Evolutionary conservation across 2,888 invertebrate genomes (phyloP), one percentile per base, ranked within the genome.

Genomic region (Conops quadrifasciatus): DNA sequence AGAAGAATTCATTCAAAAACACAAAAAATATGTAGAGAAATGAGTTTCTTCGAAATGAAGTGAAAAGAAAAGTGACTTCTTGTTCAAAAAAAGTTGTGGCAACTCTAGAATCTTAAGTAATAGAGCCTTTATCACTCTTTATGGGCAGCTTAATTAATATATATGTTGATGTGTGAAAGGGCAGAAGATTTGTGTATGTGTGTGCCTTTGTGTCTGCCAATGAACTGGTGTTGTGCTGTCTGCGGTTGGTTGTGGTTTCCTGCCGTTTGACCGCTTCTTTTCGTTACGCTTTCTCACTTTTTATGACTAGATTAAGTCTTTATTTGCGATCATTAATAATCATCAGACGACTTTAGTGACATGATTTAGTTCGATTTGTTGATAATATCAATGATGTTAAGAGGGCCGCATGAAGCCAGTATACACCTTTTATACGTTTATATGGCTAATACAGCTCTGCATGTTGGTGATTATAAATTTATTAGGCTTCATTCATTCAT

Each of bases 171-270:
- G 16, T 13, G 24, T 24, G 26, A 30, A n/a, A 16, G 24, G 1
- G 19, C 2, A 26, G 68, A 36, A n/a, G n/a, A n/a, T n/a, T n/a
- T 16, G 49, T 49, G 49, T 49, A n/a, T 49, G 49, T n/a, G 45
- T 45, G 45, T n/a, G n/a, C n/a, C n/a, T n/a, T n/a, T n/a, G n/a
- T n/a, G n/a, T n/a, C n/a, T n/a, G n/a, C n/a, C n/a, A n/a, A n/a
- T n/a, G n/a, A 36, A 36, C 36, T 9, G 71, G 36, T 19, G 53
- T 62, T 66, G 43, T 65, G 67, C 26, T 73, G 73, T 73, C 64
- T 70, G 56, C 68, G 59, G 68, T 60, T 70, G 71, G 67, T 71
- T 73, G 73, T 71, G 73, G 73, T 73, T 70, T 70, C 64, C 47
- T 49, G 67, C 67, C 43, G 67, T 11, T 19, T 53, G 26, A 47